These are phyloP conservation scores for Tarsius wallacei DNA, from an alignment of 2,797 vertebrate genomes.

Conservation along the genomic window DNA sequence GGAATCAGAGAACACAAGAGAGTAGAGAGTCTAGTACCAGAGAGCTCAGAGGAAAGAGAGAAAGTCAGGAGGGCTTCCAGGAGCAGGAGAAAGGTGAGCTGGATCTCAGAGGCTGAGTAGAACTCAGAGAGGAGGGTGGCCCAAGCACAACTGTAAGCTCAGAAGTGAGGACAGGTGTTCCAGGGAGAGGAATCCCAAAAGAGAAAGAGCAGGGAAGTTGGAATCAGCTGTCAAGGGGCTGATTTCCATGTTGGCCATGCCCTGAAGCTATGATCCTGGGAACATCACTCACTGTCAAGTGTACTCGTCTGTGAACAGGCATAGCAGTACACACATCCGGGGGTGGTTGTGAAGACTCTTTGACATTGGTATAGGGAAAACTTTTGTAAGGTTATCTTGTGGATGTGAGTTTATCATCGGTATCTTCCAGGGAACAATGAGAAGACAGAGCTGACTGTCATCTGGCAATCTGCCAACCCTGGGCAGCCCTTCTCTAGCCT, in stretches of 20 bases:
- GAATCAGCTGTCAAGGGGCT: neutral
- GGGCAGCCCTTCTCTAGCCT: neutral
- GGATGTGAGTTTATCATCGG: neutral
- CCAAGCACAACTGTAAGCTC: neutral
- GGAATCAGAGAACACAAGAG: neutral
- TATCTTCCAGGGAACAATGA: neutral
- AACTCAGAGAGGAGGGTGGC: neutral
- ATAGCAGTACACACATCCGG: accelerated
- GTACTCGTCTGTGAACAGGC: neutral
- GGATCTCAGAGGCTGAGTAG: neutral
- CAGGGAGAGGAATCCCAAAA: neutral
- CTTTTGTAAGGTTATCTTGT: too few species aligned
- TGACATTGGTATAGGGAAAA: neutral
- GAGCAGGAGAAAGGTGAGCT: neutral
- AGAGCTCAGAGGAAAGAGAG: neutral
- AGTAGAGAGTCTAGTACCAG: neutral
- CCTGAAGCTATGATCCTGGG: neutral
- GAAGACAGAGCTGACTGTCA: neutral
- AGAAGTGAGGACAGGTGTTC: neutral
- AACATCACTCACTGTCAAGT: neutral
- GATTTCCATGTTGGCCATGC: neutral
- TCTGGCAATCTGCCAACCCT: neutral
- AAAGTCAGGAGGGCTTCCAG: conserved; percentile 21
- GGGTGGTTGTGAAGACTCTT: neutral
- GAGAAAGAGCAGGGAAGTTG: neutral